phyloP scores from a whole-genome alignment of 2,797 vertebrate species.

The Periparus ater region DNA sequence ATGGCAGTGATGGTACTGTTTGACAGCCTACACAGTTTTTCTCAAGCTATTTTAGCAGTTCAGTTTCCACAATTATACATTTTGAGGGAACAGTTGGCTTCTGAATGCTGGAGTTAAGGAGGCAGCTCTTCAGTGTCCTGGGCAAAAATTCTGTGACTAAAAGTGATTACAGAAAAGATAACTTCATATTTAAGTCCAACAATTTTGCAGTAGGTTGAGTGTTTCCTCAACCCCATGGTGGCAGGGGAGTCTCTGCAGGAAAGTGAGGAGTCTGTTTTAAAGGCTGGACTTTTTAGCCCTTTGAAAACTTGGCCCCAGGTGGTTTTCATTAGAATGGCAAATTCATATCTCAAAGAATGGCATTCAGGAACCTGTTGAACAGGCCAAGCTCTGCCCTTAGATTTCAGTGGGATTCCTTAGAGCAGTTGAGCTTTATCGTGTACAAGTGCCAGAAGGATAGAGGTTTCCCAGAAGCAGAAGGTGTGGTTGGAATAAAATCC shows the following conservation, averaged over 20 bases:
- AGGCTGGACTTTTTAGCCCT: neutral
- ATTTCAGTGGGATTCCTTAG: constrained; percentile 27
- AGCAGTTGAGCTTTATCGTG: constrained; percentile 12
- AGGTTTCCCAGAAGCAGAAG: constrained; percentile 40
- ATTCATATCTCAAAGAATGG: constrained; percentile 37
- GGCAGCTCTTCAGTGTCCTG: neutral
- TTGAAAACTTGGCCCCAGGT: constrained; percentile 54
- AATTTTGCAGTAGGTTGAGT: neutral
- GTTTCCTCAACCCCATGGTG: neutral
- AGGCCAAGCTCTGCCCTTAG: constrained; percentile 18
- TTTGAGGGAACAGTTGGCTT: neutral
- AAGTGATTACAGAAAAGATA: neutral
- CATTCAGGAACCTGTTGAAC: constrained; percentile 43
- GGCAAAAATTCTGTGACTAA: neutral
- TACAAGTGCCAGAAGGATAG: neutral
- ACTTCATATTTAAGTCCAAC: neutral
- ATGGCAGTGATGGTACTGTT: neutral
- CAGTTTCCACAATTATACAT: neutral
- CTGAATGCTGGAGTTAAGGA: neutral
- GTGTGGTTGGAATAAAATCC: constrained; percentile 29
- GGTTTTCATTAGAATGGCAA: constrained; percentile 57
- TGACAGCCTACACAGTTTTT: neutral
- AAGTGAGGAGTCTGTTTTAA: neutral
- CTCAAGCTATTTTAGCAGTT: neutral
- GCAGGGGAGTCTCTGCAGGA: neutral